Evolutionary conservation across 2,888 invertebrate species (phyloP), one percentile per base, ranked within the genome.

Genomic region (Drosophila anceps): DNA sequence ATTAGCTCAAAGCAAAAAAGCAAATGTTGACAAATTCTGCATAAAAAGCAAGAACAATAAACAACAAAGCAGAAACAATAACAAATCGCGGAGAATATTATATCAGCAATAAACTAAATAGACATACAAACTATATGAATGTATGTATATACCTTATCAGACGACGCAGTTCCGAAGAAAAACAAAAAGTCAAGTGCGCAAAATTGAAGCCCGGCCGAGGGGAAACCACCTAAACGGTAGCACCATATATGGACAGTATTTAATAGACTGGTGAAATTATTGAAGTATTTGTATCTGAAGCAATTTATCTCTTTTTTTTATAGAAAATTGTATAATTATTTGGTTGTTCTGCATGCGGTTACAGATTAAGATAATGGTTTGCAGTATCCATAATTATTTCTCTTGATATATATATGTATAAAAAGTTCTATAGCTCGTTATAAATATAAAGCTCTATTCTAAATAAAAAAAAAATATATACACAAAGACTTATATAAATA

Each of bases 101-200:
- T 80, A 64, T 76, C 66, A 73, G 54, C 53, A 41, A 31, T 51
- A 20, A 67, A 41, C 29, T 18, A 59, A 24, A 29, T 50, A 31
- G 48, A 50, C 48, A 12, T 29, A 31, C n/a, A n/a, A n/a, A n/a
- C n/a, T n/a, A 50, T 50, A 18, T 27, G 18, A 18, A 9, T 29
- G 9, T 48, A 6, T 48, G 8, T 27, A 5, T 31, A 18, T 39
- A 51, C 33, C 43, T 83, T 84, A 88, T 84, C 84, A 73, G 76
- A 44, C 57, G 63, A 58, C 73, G 68, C 76, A 76, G 68, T 84
- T 84, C 79, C 73, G 29, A 61, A 69, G 84, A 88, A 84, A 81
- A 86, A 81, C 69, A 74, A 69, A 59, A 57, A 61, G 13, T 63
- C 46, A 70, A 75, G 48, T 65, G 58, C 68, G 62, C 50, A 48